Percentiles rank a stretch among this genome's conserved stretches.
Conservation (phyloP, 1,140 invertebrate genomes). For the Heliconius melpomene region DNA sequence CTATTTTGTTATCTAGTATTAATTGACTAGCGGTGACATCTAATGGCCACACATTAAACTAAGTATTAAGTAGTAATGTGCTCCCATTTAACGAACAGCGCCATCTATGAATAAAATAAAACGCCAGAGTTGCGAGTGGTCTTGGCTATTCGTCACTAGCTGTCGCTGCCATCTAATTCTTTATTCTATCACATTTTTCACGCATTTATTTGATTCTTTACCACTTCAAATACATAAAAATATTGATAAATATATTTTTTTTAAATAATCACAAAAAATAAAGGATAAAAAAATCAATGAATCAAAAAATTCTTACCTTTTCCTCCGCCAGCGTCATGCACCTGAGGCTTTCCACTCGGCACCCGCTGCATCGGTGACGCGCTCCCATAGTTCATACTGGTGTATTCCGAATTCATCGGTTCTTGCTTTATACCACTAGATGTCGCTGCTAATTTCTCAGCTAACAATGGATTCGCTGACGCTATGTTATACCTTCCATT, state of each 20-base stretch:
- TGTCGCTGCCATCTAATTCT: conserved; percentile 33
- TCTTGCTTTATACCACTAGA: conserved; percentile 82
- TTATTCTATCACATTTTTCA: neutral
- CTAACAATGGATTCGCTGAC: conserved; percentile 90
- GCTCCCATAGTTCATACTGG: conserved; percentile 78
- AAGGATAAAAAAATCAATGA: neutral
- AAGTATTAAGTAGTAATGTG: neutral
- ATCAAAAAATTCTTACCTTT: conserved; percentile 69
- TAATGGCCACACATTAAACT: conserved; percentile 21
- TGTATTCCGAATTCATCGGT: conserved; percentile 77
- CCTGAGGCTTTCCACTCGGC: conserved; percentile 77
- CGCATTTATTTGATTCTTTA: no score
- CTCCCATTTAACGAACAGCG: conserved; percentile 24
- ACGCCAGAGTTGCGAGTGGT: neutral
- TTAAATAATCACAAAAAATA: no score
- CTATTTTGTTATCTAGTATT: neutral
- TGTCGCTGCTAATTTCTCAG: conserved; percentile 83
- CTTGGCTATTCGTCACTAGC: conserved; percentile 47
- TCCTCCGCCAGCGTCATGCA: conserved; percentile 77
- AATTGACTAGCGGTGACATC: conserved; percentile 48
- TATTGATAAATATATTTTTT: no score
- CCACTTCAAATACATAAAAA: no score
- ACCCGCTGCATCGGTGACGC: conserved; percentile 78
- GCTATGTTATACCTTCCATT: conserved; percentile 89
- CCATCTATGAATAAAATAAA: conserved; percentile 44